phyloP scores from a whole-genome alignment of 2,797 vertebrate species.

The Phalloptychus januarius region DNA sequence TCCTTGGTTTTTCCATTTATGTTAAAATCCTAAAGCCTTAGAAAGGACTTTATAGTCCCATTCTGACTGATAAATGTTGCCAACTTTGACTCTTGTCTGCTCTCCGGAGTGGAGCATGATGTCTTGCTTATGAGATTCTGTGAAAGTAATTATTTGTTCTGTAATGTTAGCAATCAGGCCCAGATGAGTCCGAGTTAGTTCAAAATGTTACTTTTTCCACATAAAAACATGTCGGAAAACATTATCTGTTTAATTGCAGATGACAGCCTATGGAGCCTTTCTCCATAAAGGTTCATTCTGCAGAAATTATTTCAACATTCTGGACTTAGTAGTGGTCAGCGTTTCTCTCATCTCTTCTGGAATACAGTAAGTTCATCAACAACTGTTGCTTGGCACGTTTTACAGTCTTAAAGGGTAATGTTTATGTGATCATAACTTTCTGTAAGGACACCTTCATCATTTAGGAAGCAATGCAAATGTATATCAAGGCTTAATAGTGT shows the following conservation, averaged over 20 bases:
- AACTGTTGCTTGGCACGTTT: constrained; percentile 21
- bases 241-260: constrained; percentile 75
- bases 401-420: not conserved
- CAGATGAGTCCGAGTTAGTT: not conserved
- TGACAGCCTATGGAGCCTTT: constrained; percentile 98
- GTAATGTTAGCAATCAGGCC: not conserved
- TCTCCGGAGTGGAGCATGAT: not conserved
- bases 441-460: not conserved
- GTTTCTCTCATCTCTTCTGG: constrained; percentile 99
- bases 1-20: not conserved
- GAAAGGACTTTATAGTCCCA: not conserved
- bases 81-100: not conserved
- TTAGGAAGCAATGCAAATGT: constrained; percentile 6
- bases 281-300: constrained; percentile 99
- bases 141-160: not conserved
- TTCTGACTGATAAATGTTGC: not conserved
- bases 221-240: not conserved
- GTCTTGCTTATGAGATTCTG: not conserved
- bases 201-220: not conserved
- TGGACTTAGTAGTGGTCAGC: constrained; percentile 98
- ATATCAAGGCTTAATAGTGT: constrained; percentile 17
- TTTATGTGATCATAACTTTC: not conserved
- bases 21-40: not conserved
- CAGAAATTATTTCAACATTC: constrained; percentile 98
- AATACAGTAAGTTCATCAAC: constrained; percentile 91